Evolutionary conservation across 2,797 vertebrate genomes (phyloP).

Genomic region (Anguilla obscura): DNA sequence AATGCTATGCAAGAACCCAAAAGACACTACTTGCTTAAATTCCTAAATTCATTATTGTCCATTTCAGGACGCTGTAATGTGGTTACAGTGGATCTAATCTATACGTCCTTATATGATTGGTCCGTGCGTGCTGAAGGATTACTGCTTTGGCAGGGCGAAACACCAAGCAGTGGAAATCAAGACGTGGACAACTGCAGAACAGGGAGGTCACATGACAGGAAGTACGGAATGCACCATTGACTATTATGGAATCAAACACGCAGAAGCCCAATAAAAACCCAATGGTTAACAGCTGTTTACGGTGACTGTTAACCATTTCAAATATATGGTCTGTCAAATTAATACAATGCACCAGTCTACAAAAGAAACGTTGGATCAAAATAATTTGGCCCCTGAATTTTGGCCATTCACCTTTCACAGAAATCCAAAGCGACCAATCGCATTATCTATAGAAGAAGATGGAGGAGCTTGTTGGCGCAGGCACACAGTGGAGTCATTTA

Average conservation of each 20-base stretch:
- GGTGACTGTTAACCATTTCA: not conserved
- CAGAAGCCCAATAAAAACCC: not conserved
- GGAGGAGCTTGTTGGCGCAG: too few species aligned
- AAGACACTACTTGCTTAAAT: not conserved
- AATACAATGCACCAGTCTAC: not conserved
- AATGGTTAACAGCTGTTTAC: too few species aligned
- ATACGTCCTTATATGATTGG: not conserved
- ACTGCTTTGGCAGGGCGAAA: not conserved
- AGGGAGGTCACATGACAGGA: too few species aligned
- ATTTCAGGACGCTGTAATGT: not conserved
- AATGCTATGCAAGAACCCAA: not conserved
- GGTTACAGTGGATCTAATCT: not conserved
- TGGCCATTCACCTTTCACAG: not conserved
- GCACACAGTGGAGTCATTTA: not conserved
- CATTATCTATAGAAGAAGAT: not conserved
- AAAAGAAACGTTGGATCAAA: too few species aligned
- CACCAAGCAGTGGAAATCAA: not conserved
- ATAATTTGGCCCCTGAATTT: not conserved
- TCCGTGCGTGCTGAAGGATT: not conserved
- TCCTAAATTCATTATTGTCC: not conserved
- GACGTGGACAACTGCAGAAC: too few species aligned
- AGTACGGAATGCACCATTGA: not conserved
- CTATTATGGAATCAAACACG: not conserved
- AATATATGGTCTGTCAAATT: not conserved
- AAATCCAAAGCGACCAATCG: not conserved